A percentile compares a stretch with the other conserved stretches of the same genome.
Evolutionary conservation across 2,797 vertebrate genomes (phyloP).

Genomic region (Erethizon dorsatum): DNA sequence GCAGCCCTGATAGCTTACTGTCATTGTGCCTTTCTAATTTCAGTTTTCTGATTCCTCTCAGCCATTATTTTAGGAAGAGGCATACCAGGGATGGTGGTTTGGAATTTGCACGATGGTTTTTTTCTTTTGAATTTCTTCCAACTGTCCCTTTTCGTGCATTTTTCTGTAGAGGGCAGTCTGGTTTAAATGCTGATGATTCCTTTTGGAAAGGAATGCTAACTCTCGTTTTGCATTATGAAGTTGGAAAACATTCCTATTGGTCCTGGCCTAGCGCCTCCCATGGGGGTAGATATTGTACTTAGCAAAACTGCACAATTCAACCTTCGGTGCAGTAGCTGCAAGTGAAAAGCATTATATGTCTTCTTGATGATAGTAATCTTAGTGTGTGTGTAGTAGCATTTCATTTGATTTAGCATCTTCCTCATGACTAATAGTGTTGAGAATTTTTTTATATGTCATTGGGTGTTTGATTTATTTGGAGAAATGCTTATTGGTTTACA

Average conservation of each 20-base stretch:
- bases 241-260: background rate
- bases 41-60: background rate
- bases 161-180: background rate
- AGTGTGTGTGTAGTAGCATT: background rate
- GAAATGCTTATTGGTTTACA: background rate
- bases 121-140: background rate
- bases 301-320: background rate
- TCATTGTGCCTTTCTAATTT: background rate
- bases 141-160: background rate
- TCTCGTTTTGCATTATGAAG: background rate
- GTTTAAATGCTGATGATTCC: background rate
- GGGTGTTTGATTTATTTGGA: background rate
- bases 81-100: background rate
- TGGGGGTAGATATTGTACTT: background rate
- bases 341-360: background rate
- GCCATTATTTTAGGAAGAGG: background rate
- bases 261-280: background rate
- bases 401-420: background rate
- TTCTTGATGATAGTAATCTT: background rate
- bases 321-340: too few relatives aligned
- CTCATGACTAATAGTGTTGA: background rate
- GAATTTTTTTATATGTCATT: background rate
- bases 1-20: background rate
- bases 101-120: background rate
- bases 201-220: background rate